These are phyloP conservation scores for Caenorhabditis wallacei DNA, from an alignment of 2,888 invertebrate genomes.

Conservation along the genomic window DNA sequence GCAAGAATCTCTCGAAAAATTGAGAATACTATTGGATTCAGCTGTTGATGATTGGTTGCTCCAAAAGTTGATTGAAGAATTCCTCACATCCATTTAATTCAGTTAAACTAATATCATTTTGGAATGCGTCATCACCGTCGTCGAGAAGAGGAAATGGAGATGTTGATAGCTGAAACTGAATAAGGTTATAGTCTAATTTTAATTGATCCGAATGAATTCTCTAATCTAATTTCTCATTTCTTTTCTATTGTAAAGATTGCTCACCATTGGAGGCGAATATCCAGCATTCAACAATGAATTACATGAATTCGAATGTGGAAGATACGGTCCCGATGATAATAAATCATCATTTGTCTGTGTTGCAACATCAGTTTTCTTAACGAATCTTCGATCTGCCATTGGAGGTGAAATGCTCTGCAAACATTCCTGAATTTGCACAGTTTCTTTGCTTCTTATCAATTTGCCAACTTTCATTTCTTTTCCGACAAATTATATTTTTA, in stretches of 20 bases:
- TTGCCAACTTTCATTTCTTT: constrained; percentile 28
- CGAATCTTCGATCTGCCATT: constrained; percentile 53
- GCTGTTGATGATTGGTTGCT: constrained; percentile 18
- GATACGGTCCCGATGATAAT: constrained; percentile 35
- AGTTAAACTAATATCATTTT: constrained; percentile 34
- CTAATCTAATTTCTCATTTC: neutral
- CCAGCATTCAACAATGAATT: constrained; percentile 67
- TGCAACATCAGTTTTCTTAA: constrained; percentile 54
- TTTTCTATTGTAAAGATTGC: neutral
- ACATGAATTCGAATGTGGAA: constrained; percentile 62
- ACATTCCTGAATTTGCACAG: constrained; percentile 23
- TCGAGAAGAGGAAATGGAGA: constrained; percentile 48
- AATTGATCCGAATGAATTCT: no score
- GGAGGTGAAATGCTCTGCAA: constrained; percentile 67
- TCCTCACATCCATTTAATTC: constrained; percentile 51
- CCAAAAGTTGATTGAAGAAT: constrained; percentile 30
- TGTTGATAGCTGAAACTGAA: constrained; percentile 33
- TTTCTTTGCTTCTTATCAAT: no score
- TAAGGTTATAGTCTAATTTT: neutral
- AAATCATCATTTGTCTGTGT: constrained; percentile 69
- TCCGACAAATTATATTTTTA: constrained; percentile 22
- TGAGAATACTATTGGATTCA: neutral
- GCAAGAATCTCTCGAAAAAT: constrained; percentile 32
- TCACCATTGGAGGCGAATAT: constrained; percentile 68
- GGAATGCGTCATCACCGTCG: constrained; percentile 42